Conservation (phyloP, 2,113 vertebrate genomes). For the Sminthopsis crassicaudata region DNA sequence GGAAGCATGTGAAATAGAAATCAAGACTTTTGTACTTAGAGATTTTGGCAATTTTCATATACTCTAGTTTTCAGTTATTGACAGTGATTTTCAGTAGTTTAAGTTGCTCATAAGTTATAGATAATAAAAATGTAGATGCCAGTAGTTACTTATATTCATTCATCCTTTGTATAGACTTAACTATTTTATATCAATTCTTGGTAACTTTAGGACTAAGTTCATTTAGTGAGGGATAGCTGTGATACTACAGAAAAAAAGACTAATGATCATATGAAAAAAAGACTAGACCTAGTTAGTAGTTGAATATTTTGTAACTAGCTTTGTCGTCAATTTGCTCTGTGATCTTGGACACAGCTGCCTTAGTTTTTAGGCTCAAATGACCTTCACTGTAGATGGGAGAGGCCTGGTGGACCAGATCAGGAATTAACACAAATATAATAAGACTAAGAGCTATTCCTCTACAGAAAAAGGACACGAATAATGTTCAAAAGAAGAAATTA, state of each 20-base stretch:
- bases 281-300: neutral
- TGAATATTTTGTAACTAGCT: neutral
- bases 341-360: neutral
- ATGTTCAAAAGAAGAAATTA: neutral
- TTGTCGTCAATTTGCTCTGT: neutral
- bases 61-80: neutral
- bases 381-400: neutral
- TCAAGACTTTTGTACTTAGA: neutral
- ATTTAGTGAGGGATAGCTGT: constrained; percentile 5
- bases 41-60: neutral
- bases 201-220: neutral
- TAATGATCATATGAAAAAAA: neutral
- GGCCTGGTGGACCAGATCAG: neutral
- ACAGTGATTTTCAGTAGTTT: neutral
- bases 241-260: neutral
- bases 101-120: neutral
- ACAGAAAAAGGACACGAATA: neutral
- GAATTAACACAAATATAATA: neutral
- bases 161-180: neutral
- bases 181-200: neutral
- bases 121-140: neutral
- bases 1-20: neutral
- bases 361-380: neutral
- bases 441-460: neutral
- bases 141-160: neutral